Evolutionary conservation across 2,113 vertebrate species (phyloP).

Genomic region (Dendrocopos noguchii): DNA sequence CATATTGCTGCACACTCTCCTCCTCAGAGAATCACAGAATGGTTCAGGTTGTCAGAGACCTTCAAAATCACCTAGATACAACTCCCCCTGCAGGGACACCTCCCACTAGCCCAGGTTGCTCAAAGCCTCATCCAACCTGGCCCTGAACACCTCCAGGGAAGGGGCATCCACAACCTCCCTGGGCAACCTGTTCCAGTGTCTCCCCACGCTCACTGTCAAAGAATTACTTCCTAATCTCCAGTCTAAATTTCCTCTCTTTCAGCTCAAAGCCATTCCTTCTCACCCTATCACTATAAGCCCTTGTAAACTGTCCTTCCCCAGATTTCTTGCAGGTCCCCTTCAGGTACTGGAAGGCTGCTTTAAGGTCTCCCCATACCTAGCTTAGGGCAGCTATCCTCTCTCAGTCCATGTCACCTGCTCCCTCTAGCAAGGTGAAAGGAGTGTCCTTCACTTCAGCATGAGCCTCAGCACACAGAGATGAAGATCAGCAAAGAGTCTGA

Average conservation of each 20-base stretch:
- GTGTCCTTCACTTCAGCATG: neutral
- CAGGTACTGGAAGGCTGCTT: too few relatives aligned
- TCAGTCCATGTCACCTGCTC: neutral
- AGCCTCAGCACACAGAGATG: fast-evolving
- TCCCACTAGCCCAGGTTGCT: neutral
- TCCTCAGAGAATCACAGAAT: neutral
- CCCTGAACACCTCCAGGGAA: too few relatives aligned
- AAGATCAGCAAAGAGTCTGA: neutral
- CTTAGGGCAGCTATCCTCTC: neutral
- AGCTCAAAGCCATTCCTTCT: too few relatives aligned
- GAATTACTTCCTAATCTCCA: too few relatives aligned
- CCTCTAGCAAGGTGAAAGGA: neutral
- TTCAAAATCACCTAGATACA: neutral
- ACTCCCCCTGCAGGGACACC: neutral
- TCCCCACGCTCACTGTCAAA: too few relatives aligned
- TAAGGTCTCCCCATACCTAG: neutral
- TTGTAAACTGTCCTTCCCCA: too few relatives aligned
- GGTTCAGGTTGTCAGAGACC: neutral
- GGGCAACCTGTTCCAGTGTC: too few relatives aligned
- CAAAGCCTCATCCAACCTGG: too few relatives aligned
- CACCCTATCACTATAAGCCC: too few relatives aligned
- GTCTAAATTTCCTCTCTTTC: too few relatives aligned
- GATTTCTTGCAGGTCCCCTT: too few relatives aligned
- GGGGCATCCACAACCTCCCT: too few relatives aligned
- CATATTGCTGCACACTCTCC: neutral